These are phyloP conservation scores for Syngnathus floridae DNA, from an alignment of 2,113 vertebrate genomes.

Conservation along the genomic window DNA sequence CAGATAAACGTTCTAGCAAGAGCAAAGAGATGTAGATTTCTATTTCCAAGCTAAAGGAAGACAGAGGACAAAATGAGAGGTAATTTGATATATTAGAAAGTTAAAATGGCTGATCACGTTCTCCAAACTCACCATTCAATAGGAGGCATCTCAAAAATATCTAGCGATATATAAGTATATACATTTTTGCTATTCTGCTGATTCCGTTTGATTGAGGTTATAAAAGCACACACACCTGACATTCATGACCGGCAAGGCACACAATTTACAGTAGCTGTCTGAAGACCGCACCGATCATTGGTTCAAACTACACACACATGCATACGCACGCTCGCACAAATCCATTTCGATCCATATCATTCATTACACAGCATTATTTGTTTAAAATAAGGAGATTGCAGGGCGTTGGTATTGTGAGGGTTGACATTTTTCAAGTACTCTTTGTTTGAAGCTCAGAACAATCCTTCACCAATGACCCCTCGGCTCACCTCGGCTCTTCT, in stretches of 20 bases:
- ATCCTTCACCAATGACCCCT: slow-evolving; percentile 77
- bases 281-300: slow-evolving; percentile 49
- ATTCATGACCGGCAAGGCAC: slow-evolving; percentile 33
- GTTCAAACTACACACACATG: slow-evolving; percentile 43
- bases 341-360: slow-evolving; percentile 34
- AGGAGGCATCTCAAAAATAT: slow-evolving; percentile 27
- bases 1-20: slow-evolving; percentile 49
- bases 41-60: slow-evolving; percentile 67
- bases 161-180: slow-evolving; percentile 18
- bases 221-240: slow-evolving; percentile 43
- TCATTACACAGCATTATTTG: slow-evolving; percentile 34
- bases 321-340: slow-evolving; percentile 29
- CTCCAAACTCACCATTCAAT: slow-evolving; percentile 35
- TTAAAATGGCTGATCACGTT: slow-evolving; percentile 55
- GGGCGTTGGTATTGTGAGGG: slow-evolving; percentile 49
- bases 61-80: slow-evolving; percentile 34
- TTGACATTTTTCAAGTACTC: slow-evolving; percentile 74
- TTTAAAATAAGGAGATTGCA: slow-evolving; percentile 44
- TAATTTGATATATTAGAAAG: slow-evolving; percentile 52
- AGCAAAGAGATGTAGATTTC: slow-evolving; percentile 43
- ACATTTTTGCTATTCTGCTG: slow-evolving; percentile 52
- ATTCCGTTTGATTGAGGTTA: slow-evolving; percentile 61
- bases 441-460: slow-evolving; percentile 83
- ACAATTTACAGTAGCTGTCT: slow-evolving; percentile 16
- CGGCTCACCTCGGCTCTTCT: slow-evolving; percentile 41